phyloP scores from a whole-genome alignment of 2,113 vertebrate genomes.

The Zosterops japonicus region DNA sequence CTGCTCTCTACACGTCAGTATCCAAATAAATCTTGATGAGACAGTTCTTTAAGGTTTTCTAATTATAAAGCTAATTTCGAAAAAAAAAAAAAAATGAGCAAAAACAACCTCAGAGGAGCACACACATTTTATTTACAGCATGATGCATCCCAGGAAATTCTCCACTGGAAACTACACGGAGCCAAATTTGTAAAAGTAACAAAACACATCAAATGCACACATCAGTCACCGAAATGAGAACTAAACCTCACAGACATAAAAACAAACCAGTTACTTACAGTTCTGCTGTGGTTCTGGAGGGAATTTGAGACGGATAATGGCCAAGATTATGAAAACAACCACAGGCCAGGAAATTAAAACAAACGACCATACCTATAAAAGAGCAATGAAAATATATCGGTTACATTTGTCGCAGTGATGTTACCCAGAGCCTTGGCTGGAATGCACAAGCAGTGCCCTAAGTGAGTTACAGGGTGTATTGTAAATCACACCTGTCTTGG shows the following conservation, averaged over 20 bases:
- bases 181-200: constrained; percentile 24
- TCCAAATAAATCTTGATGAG: neutral
- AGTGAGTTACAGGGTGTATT: neutral
- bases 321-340: constrained; percentile 91
- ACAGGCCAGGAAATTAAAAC: constrained; percentile 89
- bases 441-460: neutral
- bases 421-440: neutral
- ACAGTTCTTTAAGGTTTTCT: neutral
- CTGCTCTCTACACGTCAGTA: neutral
- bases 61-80: neutral
- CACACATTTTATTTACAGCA: constrained; percentile 20
- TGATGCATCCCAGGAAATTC: neutral
- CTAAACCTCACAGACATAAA: constrained; percentile 3
- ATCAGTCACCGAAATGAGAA: constrained; percentile 43
- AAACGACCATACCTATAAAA: constrained; percentile 89
- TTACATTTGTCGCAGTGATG: neutral
- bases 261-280: constrained; percentile 83
- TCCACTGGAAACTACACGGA: neutral
- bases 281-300: constrained; percentile 76
- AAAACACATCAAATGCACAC: neutral
- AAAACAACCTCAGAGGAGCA: neutral
- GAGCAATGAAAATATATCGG: constrained; percentile 55
- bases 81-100: neutral
- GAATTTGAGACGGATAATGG: constrained; percentile 87
- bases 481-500: constrained; percentile 1